Base-by-base conservation (phyloP, 2,113 vertebrate species). In the Salvator merianae region DNA sequence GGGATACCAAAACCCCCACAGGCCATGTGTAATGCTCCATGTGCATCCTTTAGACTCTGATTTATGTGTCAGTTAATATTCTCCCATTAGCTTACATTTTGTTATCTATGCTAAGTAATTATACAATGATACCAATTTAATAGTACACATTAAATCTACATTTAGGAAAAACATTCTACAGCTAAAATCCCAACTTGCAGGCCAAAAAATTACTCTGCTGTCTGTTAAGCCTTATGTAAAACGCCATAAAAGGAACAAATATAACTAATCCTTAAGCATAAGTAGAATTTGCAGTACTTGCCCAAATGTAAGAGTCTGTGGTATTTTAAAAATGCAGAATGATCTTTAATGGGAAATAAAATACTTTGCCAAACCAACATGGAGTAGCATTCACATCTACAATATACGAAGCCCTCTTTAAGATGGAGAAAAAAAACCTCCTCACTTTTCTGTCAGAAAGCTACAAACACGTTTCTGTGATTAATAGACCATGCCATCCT, bases 211-310 rank as follows among this genome's bases (percentile, higher is more conserved):
- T 79, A 53, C 89, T 87, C 81, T 80, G 1, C 40, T 83, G 75
- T 80, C 43, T 43, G 86, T 81, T 91, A 92, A 93, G 47, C 80
- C 55, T 88, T 88, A 83, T 66, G 50, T 82, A 86, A 87, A 86
- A 72, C 85, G 73, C 63, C 85, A 84, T 47, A 68, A 84, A 88
- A 92, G 38, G 84, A 89, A 78, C 7, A 80, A 55, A 83, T 89
- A 88, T 72, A 87, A 76, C 85, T 90, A 92, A 94, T 92, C 88
- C 88, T 68, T 71, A 75, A 75, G 43, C 81, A 87, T 74, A 84
- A 90, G 82, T 80, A 79, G 83, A 88, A 86, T 86, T 80, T 81
- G 50, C 75, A 84, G 70, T 79, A 87, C 74, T 88, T 89, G 87
- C 87, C 84, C 78, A 40, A n/a, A 75, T 34, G 76, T 70, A 84